These are phyloP conservation scores for Ceyx erithaca DNA, from an alignment of 2,797 vertebrate species.

Conservation along the genomic window DNA sequence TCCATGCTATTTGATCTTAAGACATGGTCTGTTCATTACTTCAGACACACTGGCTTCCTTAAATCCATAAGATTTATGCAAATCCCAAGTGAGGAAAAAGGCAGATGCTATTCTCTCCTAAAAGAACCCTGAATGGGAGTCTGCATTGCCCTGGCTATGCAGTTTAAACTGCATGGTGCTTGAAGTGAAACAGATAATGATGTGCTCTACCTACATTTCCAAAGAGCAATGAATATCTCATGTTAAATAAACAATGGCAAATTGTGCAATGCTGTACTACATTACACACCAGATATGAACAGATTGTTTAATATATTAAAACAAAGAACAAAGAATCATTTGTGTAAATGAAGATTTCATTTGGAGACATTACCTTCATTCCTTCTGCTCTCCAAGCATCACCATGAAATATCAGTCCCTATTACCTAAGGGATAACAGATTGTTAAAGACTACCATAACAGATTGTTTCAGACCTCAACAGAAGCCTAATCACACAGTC, in stretches of 20 bases:
- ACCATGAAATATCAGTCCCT: background rate
- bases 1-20: background rate
- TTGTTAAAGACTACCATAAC: background rate
- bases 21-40: background rate
- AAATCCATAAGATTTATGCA: background rate
- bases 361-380: background rate
- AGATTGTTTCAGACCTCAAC: background rate
- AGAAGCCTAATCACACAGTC: background rate
- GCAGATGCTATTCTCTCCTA: background rate
- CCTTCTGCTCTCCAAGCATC: background rate
- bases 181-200: background rate
- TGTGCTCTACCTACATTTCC: background rate
- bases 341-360: background rate
- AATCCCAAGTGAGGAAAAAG: background rate
- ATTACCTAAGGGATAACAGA: background rate
- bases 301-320: background rate
- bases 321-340: background rate
- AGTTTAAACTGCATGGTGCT: background rate
- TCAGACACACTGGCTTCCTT: background rate
- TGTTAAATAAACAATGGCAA: slow-evolving; percentile 2
- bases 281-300: background rate
- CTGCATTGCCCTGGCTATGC: background rate
- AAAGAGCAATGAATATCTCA: background rate
- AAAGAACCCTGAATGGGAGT: background rate
- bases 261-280: background rate